phyloP scores from a whole-genome alignment of 2,888 invertebrate species.

The Sarcophaga caerulescens region DNA sequence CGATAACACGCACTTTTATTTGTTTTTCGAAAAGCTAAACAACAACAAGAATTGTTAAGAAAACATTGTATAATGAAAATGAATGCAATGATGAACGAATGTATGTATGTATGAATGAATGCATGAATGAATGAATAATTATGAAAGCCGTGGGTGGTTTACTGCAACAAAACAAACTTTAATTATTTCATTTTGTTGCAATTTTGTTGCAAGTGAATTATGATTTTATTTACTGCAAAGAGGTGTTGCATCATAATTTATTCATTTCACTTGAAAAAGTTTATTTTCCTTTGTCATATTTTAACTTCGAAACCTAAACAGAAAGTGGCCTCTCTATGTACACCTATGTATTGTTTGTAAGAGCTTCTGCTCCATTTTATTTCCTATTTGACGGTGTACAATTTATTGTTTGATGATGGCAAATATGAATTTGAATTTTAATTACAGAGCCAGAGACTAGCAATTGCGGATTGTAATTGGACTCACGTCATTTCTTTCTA shows the following conservation, averaged over 20 bases:
- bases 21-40: background rate
- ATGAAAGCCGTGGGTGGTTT: no score
- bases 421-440: slow-evolving; percentile 16
- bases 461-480: background rate
- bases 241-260: background rate
- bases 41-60: no score
- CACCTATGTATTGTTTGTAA: no score
- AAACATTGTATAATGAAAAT: no score
- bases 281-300: background rate
- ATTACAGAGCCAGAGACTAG: background rate
- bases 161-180: no score
- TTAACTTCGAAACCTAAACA: background rate
- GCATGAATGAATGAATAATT: no score
- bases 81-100: no score
- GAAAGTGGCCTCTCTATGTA: no score
- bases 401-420: slow-evolving; percentile 13
- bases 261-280: background rate
- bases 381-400: background rate
- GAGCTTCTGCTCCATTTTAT: background rate
- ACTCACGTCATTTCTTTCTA: slow-evolving; percentile 41
- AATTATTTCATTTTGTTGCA: no score
- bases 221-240: no score
- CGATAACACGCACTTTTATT: slow-evolving; percentile 61
- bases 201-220: no score
- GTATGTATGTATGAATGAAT: no score